phyloP scores from a whole-genome alignment of 2,113 vertebrate species.

The Colaptes auratus region DNA sequence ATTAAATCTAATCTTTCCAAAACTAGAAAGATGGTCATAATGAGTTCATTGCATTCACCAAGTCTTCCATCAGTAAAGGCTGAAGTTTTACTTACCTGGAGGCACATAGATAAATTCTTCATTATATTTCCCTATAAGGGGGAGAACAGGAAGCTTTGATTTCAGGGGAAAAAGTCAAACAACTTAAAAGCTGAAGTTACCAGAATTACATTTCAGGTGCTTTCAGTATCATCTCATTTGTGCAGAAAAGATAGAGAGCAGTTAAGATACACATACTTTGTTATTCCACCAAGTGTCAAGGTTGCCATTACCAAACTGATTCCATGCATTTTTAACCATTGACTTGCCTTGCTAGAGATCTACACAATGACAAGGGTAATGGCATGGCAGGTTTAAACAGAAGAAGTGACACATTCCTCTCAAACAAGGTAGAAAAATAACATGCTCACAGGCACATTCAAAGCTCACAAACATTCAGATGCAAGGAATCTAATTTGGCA shows the following conservation, averaged over 20 bases:
- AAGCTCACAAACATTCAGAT: not conserved
- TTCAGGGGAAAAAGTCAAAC: fast-evolving
- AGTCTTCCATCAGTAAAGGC: not conserved
- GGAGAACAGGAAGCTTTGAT: not conserved
- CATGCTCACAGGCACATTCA: fast-evolving
- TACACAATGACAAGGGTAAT: not conserved
- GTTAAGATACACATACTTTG: not conserved
- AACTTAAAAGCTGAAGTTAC: not conserved
- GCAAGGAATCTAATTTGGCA: not conserved
- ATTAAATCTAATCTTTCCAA: not conserved
- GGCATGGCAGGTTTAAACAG: not conserved
- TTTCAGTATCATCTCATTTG: not conserved
- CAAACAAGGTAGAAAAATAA: not conserved
- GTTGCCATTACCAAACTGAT: not conserved
- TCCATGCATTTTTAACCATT: not conserved
- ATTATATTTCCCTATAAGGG: conserved; percentile 80
- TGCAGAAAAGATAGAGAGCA: not conserved
- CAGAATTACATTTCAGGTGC: not conserved
- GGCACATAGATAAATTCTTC: conserved; percentile 85
- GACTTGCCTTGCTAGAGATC: not conserved
- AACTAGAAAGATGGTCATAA: not conserved
- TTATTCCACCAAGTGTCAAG: not conserved
- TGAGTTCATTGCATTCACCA: not conserved
- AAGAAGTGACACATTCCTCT: not conserved
- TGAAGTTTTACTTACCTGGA: conserved; percentile 78